Evolutionary conservation across 2,888 invertebrate genomes (phyloP).

Genomic region (Periphyllus acericola): DNA sequence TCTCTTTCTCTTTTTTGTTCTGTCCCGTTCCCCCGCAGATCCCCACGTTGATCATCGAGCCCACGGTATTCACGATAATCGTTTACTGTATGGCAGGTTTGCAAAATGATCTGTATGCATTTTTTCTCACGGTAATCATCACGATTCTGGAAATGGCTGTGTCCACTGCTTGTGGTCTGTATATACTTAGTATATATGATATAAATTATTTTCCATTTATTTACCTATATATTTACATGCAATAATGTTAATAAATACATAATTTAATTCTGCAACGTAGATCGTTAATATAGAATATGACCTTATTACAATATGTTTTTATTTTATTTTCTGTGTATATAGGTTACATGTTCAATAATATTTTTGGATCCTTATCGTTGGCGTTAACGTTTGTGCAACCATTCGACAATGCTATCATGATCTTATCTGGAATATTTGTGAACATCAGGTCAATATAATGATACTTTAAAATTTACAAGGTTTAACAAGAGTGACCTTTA

Average conservation of each 20-base stretch:
- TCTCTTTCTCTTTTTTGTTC: conserved; percentile 56
- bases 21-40: conserved; percentile 71
- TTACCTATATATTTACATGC: background rate
- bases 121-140: conserved; percentile 76
- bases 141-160: conserved; percentile 85
- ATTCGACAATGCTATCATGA: conserved; percentile 86
- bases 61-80: conserved; percentile 81
- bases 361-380: conserved; percentile 81
- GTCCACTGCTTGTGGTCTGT: conserved; percentile 85
- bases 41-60: conserved; percentile 86
- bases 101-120: conserved; percentile 75
- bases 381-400: conserved; percentile 88
- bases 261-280: background rate
- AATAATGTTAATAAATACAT: background rate
- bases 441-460: conserved; percentile 75
- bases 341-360: conserved; percentile 78
- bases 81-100: conserved; percentile 91
- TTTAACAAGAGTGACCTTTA: background rate
- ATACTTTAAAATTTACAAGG: background rate
- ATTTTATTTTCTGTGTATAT: conserved; percentile 64
- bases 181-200: conserved; percentile 13
- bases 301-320: background rate
- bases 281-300: background rate
- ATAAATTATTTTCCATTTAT: background rate
- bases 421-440: conserved; percentile 86